phyloP scores from a whole-genome alignment of 2,888 invertebrate genomes.

The Volucella bombylans region DNA sequence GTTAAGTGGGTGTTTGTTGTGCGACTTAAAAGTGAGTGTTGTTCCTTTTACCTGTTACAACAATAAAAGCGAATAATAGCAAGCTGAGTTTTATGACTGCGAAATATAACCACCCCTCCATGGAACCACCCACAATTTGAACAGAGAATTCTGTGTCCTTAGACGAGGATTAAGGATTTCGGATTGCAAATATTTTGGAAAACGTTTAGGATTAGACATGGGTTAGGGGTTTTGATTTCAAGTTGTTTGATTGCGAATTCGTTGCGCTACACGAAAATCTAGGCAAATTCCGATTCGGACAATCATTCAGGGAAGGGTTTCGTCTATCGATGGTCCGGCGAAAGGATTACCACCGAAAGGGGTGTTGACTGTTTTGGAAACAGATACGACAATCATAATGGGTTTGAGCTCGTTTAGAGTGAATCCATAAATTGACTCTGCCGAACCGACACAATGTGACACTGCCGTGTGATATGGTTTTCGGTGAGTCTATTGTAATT shows the following conservation, averaged over 20 bases:
- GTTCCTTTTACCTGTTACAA: slow-evolving; percentile 30
- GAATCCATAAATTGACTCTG: slow-evolving; percentile 10
- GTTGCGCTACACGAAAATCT: slow-evolving; percentile 47
- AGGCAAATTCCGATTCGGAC: slow-evolving; percentile 33
- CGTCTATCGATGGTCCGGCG: slow-evolving; percentile 4
- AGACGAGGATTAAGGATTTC: slow-evolving; percentile 61
- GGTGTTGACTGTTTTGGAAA: slow-evolving; percentile 69
- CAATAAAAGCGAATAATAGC: slow-evolving; percentile 2
- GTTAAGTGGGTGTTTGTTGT: slow-evolving; percentile 56
- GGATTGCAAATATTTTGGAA: slow-evolving; percentile 65
- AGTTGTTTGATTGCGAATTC: slow-evolving; percentile 35
- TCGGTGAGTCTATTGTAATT: slow-evolving; percentile 17
- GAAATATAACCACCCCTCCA: slow-evolving; percentile 56
- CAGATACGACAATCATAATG: slow-evolving; percentile 53
- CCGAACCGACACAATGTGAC: neutral
- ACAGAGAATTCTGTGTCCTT: slow-evolving; percentile 30
- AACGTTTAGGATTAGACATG: slow-evolving; percentile 60
- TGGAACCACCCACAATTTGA: slow-evolving; percentile 29
- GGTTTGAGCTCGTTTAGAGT: slow-evolving; percentile 34
- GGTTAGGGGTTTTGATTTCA: no score
- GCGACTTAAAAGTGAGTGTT: slow-evolving; percentile 23
- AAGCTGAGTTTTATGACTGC: slow-evolving; percentile 56
- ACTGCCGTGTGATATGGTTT: slow-evolving; percentile 26
- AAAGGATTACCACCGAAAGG: slow-evolving; percentile 58
- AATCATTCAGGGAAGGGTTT: slow-evolving; percentile 21